Conservation (phyloP, 30 jellyfish, hydroid and myxozoan species). For the Pelagia noctiluca region DNA sequence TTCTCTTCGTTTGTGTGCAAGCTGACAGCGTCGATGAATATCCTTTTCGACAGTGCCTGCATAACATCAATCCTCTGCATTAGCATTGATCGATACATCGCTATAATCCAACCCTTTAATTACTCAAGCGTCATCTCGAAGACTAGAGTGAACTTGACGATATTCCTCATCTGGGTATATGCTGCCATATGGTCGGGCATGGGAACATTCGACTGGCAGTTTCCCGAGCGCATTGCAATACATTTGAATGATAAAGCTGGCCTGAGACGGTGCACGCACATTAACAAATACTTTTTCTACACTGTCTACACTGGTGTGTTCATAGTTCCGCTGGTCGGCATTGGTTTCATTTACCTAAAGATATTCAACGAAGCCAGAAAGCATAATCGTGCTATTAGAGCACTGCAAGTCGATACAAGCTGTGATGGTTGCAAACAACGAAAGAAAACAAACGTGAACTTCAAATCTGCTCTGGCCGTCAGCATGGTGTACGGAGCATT, state of each 20-base stretch:
- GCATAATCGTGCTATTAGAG: constrained; percentile 73
- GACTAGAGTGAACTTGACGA: constrained; percentile 23
- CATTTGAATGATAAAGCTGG: neutral
- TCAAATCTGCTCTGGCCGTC: constrained; percentile 69
- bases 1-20: constrained; percentile 60
- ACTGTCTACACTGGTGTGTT: constrained; percentile 38
- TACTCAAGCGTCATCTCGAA: constrained; percentile 60
- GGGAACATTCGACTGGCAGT: constrained; percentile 72
- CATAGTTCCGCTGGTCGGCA: constrained; percentile 60
- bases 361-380: constrained; percentile 70
- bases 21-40: constrained; percentile 21
- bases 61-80: constrained; percentile 70
- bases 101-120: constrained; percentile 60
- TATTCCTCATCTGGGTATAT: constrained; percentile 59
- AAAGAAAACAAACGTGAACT: constrained; percentile 36
- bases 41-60: constrained; percentile 57
- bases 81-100: constrained; percentile 82
- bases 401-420: constrained; percentile 35
- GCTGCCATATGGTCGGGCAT: constrained; percentile 72
- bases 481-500: constrained; percentile 83
- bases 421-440: constrained; percentile 15
- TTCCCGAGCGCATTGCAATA: constrained; percentile 33
- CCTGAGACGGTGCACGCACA: constrained; percentile 31
- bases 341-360: constrained; percentile 65
- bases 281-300: constrained; percentile 43